Evolutionary conservation across 2,797 vertebrate species (phyloP).

Genomic region (Ceryle rudis): DNA sequence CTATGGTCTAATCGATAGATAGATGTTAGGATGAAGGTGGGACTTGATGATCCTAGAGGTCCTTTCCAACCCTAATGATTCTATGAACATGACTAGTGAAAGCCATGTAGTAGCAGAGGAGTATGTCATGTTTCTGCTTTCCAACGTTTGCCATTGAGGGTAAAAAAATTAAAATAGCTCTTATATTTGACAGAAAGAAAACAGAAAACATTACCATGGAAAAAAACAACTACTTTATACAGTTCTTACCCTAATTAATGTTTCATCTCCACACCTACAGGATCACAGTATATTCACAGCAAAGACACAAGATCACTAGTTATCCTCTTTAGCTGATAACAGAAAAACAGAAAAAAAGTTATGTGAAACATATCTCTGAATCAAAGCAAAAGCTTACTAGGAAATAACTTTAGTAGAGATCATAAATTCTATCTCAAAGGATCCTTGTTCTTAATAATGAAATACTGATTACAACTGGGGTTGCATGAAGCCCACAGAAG

Average conservation of each 20-base stretch:
- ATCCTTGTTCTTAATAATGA: background rate
- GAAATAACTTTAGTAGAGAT: background rate
- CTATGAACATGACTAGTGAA: background rate
- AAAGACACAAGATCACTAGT: background rate
- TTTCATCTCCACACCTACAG: background rate
- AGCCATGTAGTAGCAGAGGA: background rate
- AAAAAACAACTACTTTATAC: background rate
- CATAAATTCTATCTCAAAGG: background rate
- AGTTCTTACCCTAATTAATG: background rate
- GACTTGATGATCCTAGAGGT: too few species aligned
- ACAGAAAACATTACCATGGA: background rate
- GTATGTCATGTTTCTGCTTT: background rate
- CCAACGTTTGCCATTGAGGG: background rate
- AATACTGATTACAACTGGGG: background rate
- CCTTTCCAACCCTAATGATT: too few species aligned
- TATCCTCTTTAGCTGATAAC: background rate
- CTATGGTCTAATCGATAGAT: too few species aligned
- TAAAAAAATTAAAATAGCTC: background rate
- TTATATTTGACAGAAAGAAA: background rate
- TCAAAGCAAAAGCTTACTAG: background rate
- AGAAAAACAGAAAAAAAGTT: background rate
- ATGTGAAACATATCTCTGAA: background rate
- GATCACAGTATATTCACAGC: background rate
- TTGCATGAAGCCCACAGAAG: background rate
- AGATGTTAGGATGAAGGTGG: too few species aligned